Evolutionary conservation across 2,888 invertebrate species (phyloP).

Genomic region (Zele albiditarsus): DNA sequence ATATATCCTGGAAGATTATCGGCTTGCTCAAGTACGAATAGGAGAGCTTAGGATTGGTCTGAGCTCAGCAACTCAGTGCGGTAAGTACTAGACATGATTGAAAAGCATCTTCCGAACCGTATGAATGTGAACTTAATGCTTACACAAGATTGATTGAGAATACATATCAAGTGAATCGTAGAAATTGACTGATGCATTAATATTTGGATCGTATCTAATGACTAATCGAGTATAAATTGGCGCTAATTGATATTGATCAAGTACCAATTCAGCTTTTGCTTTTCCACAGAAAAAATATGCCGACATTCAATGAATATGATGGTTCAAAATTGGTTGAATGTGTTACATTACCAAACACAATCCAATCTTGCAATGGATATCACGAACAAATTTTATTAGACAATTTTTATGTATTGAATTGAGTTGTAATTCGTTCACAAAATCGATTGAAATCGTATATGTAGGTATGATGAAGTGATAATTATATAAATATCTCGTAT

Average conservation of each 20-base stretch:
- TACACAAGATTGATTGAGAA: not conserved
- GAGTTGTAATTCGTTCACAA: not conserved
- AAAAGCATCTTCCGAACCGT: not conserved
- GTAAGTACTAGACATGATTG: constrained; percentile 5
- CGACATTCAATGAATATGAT: no score
- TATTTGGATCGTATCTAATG: no score
- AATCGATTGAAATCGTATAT: constrained; percentile 15
- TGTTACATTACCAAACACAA: no score
- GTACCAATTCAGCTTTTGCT: no score
- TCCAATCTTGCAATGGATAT: no score
- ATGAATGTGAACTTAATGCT: not conserved
- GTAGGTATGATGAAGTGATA: not conserved
- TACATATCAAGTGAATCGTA: not conserved
- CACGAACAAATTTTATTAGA: not conserved
- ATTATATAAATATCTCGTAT: not conserved
- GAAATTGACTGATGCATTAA: no score
- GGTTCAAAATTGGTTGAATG: no score
- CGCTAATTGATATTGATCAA: no score
- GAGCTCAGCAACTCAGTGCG: constrained; percentile 6
- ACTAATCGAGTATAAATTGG: no score
- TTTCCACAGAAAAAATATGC: no score
- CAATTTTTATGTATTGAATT: not conserved
- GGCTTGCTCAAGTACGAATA: constrained; percentile 13
- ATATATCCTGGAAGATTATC: constrained; percentile 10
- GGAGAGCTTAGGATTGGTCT: not conserved